A percentile compares a stretch with the other conserved stretches of the same genome.
Conservation (phyloP, 2,113 vertebrate species). For the Pomatorhinus ruficollis region DNA sequence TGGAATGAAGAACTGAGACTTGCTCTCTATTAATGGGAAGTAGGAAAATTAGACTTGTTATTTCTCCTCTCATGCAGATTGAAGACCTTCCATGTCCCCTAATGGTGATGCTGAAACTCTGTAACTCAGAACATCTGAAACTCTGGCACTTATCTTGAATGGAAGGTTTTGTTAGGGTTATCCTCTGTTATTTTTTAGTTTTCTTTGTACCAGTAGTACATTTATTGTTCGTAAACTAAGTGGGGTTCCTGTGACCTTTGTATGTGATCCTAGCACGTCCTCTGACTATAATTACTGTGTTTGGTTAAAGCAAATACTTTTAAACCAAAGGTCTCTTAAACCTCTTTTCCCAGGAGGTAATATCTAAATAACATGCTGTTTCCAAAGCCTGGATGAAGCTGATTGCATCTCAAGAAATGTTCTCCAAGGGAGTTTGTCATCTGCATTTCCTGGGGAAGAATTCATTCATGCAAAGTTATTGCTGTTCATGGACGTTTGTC, state of each 20-base stretch:
- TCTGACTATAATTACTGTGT: not conserved
- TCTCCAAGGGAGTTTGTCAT: constrained; percentile 11
- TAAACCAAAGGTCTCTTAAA: not conserved
- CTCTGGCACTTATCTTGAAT: not conserved
- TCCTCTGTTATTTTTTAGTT: not conserved
- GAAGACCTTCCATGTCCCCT: not conserved
- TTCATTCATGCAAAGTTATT: not conserved
- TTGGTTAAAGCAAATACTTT: not conserved
- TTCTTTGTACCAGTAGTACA: not conserved
- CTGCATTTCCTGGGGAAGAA: not conserved
- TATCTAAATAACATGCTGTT: not conserved
- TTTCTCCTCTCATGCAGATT: not conserved
- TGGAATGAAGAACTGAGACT: not conserved
- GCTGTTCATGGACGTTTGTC: not conserved
- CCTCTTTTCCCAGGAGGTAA: not conserved
- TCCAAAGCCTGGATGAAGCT: not conserved
- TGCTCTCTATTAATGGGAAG: not conserved
- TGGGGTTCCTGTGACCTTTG: not conserved
- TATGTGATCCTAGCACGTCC: not conserved
- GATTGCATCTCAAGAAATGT: not conserved
- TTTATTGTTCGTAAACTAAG: not conserved
- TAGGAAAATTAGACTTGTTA: not conserved
- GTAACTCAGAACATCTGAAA: not conserved
- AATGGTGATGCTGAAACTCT: not conserved
- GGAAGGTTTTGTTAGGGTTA: not conserved